These are phyloP conservation scores for Sphyrna mokarran DNA, from an alignment of 2,113 vertebrate species.

Conservation along the genomic window DNA sequence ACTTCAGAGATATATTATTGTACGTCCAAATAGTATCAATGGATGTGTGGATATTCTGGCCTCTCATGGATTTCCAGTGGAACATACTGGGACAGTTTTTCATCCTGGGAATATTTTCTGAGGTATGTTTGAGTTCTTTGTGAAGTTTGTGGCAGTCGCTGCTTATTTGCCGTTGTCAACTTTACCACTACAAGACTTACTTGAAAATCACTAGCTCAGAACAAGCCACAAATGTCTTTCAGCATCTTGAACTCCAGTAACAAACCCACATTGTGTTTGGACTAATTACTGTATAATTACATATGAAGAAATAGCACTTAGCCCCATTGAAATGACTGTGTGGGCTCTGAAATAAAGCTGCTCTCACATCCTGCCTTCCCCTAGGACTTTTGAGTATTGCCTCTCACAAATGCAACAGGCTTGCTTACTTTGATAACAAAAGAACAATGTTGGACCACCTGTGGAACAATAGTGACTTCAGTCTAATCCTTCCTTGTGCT, in stretches of 20 bases:
- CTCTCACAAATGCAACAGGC: conserved; percentile 9
- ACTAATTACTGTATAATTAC: conserved; percentile 30
- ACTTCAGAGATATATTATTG: background rate
- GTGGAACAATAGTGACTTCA: conserved; percentile 9
- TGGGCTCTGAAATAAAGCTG: background rate
- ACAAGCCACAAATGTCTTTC: conserved; percentile 1
- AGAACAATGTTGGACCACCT: conserved; percentile 23
- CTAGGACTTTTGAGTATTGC: background rate
- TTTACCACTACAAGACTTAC: background rate
- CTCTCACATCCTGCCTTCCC: background rate
- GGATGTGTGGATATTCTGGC: background rate
- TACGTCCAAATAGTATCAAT: background rate
- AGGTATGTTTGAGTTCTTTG: background rate
- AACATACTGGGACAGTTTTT: background rate
- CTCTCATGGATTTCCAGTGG: background rate
- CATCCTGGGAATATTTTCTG: background rate
- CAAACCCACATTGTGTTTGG: conserved; percentile 14
- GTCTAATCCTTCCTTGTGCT: background rate
- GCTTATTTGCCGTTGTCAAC: background rate
- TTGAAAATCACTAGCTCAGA: background rate
- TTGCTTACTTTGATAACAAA: conserved; percentile 12
- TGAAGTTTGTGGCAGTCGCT: background rate
- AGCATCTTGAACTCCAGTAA: conserved; percentile 2
- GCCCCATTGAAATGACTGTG: conserved; percentile 18
- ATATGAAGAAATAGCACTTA: conserved; percentile 20